phyloP scores from a whole-genome alignment of 2,888 invertebrate genomes.

The Itoplectis maculator region DNA sequence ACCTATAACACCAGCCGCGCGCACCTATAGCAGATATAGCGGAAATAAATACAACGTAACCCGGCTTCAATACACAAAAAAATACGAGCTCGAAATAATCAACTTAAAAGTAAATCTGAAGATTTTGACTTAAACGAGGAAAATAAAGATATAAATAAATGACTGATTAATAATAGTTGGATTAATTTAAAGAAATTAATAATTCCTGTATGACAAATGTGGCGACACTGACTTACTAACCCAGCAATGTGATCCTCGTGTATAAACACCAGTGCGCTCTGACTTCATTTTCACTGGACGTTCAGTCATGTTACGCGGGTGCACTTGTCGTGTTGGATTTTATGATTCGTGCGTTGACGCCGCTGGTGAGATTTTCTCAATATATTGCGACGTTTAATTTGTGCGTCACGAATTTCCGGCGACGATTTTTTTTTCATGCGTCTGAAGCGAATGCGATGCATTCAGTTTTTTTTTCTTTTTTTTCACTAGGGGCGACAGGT shows the following conservation, averaged over 20 bases:
- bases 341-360: constrained; percentile 24
- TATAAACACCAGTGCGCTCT: constrained; percentile 35
- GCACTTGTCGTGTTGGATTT: constrained; percentile 31
- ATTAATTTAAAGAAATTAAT: not conserved
- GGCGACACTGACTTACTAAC: not conserved
- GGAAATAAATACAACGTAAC: constrained; percentile 36
- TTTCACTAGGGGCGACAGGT: not conserved
- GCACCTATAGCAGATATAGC: constrained; percentile 28
- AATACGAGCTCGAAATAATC: constrained; percentile 1
- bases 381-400: not conserved
- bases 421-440: not conserved
- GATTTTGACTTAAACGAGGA: too few species aligned
- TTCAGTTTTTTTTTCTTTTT: constrained; percentile 12
- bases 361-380: constrained; percentile 31
- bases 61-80: not conserved
- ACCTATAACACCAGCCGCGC: constrained; percentile 41
- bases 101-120: not conserved
- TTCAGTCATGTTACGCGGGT: constrained; percentile 43
- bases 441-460: too few species aligned
- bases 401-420: not conserved
- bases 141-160: not conserved
- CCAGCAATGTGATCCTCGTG: constrained; percentile 25
- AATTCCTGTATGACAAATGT: too few species aligned
- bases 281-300: not conserved
- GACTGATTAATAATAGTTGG: not conserved